These are phyloP conservation scores for Parazoanthus swiftii DNA, from an alignment of 92 coral and sea anemone genomes.

Conservation along the genomic window DNA sequence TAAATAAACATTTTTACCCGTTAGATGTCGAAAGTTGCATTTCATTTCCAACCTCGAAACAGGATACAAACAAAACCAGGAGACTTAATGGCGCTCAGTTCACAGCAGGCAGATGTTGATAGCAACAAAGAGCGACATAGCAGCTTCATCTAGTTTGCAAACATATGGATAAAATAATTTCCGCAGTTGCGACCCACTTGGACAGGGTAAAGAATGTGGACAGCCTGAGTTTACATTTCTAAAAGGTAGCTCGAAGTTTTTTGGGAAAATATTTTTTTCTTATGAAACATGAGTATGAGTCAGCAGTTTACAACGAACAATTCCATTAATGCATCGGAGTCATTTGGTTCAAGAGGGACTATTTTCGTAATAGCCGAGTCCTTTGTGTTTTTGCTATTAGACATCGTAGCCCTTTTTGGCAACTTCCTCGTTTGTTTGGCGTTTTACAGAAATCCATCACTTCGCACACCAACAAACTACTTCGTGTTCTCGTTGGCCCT, in stretches of 20 bases:
- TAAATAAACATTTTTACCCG: no score
- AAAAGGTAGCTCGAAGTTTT: neutral
- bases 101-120: no score
- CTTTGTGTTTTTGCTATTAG: neutral
- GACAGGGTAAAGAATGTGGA: neutral
- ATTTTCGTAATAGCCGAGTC: neutral
- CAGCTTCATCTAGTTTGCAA: neutral
- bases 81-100: no score
- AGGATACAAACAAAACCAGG: no score
- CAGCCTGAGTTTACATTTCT: neutral
- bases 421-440: neutral
- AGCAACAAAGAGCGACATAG: neutral
- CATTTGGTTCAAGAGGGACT: neutral
- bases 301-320: neutral
- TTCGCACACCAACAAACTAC: slow-evolving; percentile 1
- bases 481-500: slow-evolving; percentile 18
- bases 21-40: no score
- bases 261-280: neutral
- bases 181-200: no score
- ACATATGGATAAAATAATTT: no score
- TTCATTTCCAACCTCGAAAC: no score
- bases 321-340: neutral
- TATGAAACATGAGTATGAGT: neutral
- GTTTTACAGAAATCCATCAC: neutral
- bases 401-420: neutral